These are phyloP conservation scores for Hyposoter dolosus DNA, from an alignment of 2,888 invertebrate species.

Conservation along the genomic window DNA sequence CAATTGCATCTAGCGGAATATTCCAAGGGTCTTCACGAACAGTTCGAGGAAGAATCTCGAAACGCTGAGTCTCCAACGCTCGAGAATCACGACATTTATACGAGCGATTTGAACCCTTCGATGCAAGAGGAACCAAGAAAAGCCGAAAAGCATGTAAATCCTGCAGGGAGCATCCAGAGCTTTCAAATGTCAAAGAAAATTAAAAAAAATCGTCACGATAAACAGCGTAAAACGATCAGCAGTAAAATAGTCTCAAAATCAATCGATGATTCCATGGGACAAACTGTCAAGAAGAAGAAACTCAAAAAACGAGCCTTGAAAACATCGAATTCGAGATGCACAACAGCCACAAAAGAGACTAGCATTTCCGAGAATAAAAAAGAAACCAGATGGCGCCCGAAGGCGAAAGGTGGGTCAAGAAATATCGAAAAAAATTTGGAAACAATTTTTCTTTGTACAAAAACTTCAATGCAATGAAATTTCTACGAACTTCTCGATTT, in stretches of 20 bases:
- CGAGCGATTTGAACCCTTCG: constrained; percentile 18
- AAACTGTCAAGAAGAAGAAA: constrained; percentile 73
- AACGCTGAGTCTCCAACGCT: constrained; percentile 1
- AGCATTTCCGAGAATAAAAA: constrained; percentile 59
- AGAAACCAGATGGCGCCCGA: constrained; percentile 53
- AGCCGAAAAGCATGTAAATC: constrained; percentile 67
- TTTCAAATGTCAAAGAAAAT: constrained; percentile 32
- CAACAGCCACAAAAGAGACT: constrained; percentile 76
- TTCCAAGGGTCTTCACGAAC: constrained; percentile 66
- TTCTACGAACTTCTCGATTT: neutral
- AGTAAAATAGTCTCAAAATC: constrained; percentile 67
- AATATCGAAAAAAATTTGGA: neutral
- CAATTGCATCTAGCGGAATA: constrained; percentile 66
- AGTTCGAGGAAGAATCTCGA: constrained; percentile 58
- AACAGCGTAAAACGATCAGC: constrained; percentile 62
- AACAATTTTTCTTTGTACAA: neutral
- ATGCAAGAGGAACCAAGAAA: constrained; percentile 39
- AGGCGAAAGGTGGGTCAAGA: constrained; percentile 45
- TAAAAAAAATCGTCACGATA: constrained; percentile 61
- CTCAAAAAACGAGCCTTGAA: constrained; percentile 74
- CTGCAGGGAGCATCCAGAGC: constrained; percentile 58
- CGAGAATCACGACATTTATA: constrained; percentile 20
- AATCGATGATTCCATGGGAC: constrained; percentile 67
- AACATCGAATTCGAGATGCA: constrained; percentile 78
- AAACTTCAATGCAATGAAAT: neutral